Base-by-base conservation (phyloP, 2,888 invertebrate genomes). In the Melitaea athalia region DNA sequence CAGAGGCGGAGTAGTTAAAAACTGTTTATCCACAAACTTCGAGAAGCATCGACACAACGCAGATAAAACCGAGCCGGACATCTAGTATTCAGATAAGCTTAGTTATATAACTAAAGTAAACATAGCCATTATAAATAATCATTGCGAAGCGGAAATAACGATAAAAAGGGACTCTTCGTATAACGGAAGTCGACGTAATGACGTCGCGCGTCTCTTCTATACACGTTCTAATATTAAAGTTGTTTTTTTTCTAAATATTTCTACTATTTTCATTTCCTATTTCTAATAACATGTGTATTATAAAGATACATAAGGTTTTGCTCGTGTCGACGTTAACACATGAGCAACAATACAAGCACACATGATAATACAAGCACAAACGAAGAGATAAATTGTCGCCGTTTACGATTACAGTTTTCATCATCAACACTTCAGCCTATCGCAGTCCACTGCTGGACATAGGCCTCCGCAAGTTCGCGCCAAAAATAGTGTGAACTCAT, bases 111-210 rank as follows among this genome's bases (percentile, higher is more conserved):
- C 33, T n/a, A 33, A 55, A 33, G 14, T 55, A 33, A 5, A 14
- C n/a, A 55, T n/a, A 15, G 24, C 11, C 17, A 38, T 50, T 62
- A 61, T 47, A 33, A 61, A 61, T 47, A 49, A 61, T 61, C 24
- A 49, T 50, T 50, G 12, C 15, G 14, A 33, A 50, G 38, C 62
- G 38, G 50, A 42, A 52, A 38, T 17, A 38, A 52, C 38, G 42
- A 52, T 38, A 62, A 61, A 31, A 61, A 61, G 61, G 47, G 31
- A n/a, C 42, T 24, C 38, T 38, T 42, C 8, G 42, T 5, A 42
- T 57, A 15, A 15, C 24, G 57, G 57, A 42, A 57, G 38, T 15
- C 38, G 38, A 7, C 42, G 57, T 57, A 57, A 57, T 57, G 42
- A 57, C 38, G 33, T 15, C 33, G 38, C 57, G n/a, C 38, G 15